phyloP scores from a whole-genome alignment of 2,113 vertebrate species.

The Bambusicola thoracicus region DNA sequence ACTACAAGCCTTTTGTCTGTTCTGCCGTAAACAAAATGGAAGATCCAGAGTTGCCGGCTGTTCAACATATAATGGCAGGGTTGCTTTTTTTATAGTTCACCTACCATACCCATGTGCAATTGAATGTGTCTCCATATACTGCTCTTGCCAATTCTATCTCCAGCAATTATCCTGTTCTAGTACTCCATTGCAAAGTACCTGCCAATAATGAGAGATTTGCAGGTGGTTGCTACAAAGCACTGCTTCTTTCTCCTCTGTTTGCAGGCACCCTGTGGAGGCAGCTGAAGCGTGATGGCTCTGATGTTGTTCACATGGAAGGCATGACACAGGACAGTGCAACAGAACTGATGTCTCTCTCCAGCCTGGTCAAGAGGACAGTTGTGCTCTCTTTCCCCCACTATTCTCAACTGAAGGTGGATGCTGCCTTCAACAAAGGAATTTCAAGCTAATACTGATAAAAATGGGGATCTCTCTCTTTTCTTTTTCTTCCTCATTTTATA shows the following conservation, averaged over 20 bases:
- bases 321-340: constrained; percentile 10
- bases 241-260: constrained; percentile 35
- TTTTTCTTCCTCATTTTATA: background rate
- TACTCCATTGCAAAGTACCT: constrained; percentile 68
- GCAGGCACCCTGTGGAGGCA: constrained; percentile 60
- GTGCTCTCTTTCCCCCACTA: background rate
- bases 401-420: background rate
- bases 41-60: constrained; percentile 66
- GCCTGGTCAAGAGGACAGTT: background rate
- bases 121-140: constrained; percentile 65
- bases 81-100: constrained; percentile 77
- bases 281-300: background rate
- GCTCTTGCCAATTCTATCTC: constrained; percentile 79
- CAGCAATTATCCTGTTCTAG: constrained; percentile 78
- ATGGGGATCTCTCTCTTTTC: rapidly evolving
- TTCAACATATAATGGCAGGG: constrained; percentile 68
- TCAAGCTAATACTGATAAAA: background rate
- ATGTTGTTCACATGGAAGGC: constrained; percentile 5
- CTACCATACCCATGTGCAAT: constrained; percentile 72
- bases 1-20: constrained; percentile 59
- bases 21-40: constrained; percentile 69
- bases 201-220: constrained; percentile 76
- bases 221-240: constrained; percentile 70
- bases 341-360: constrained; percentile 36
- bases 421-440: background rate